These are phyloP conservation scores for Mormoops blainvillei DNA, from an alignment of 2,113 vertebrate species.

Conservation along the genomic window DNA sequence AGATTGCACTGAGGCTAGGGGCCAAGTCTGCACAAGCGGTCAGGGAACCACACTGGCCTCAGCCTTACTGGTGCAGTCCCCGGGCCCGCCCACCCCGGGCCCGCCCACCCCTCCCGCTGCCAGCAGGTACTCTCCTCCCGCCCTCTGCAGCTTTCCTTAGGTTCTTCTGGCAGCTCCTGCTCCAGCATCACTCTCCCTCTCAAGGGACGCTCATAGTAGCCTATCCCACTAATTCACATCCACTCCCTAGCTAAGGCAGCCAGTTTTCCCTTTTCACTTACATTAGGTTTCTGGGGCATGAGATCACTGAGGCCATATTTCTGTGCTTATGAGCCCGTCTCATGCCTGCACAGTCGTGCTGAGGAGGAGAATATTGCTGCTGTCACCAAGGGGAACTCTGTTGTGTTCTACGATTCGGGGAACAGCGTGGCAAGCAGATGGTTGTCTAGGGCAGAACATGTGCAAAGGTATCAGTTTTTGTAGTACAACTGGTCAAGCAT, in stretches of 20 bases:
- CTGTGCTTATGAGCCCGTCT: neutral
- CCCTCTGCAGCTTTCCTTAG: neutral
- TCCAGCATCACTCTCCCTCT: neutral
- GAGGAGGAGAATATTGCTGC: neutral
- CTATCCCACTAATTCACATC: neutral
- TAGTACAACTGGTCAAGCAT: neutral
- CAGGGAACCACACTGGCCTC: neutral
- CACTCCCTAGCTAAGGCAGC: neutral
- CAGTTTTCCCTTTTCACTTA: neutral
- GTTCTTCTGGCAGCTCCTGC: neutral
- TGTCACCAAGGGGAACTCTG: neutral
- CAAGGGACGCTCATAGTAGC: neutral
- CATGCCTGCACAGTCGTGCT: neutral
- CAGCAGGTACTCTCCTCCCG: neutral
- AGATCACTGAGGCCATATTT: neutral
- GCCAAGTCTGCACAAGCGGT: neutral
- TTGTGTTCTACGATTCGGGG: neutral
- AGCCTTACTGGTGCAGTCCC: neutral
- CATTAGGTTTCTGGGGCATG: neutral
- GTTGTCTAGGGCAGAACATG: neutral
- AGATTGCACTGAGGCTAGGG: neutral
- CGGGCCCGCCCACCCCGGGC: no score
- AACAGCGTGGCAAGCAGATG: neutral
- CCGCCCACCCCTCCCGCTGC: neutral
- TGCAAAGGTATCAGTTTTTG: neutral